Percentiles rank a stretch among this genome's conserved stretches.
Evolutionary conservation across 2,113 vertebrate genomes (phyloP).

Genomic region (Machaerirhynchus nigripectus): DNA sequence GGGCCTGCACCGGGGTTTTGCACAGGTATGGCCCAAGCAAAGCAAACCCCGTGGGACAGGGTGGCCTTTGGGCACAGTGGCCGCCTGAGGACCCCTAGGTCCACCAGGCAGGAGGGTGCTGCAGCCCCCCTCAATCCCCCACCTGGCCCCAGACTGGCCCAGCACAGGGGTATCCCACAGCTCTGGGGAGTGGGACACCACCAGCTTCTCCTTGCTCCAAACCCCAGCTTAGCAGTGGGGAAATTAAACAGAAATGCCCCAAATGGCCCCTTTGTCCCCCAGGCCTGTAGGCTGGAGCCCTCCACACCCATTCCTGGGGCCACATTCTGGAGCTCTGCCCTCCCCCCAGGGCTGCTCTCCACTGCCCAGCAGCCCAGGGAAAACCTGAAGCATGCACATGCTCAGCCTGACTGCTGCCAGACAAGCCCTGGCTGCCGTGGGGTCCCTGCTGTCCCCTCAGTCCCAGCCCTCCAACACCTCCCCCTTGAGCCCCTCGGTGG

Average conservation of each 20-base stretch:
- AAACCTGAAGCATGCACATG: fast-evolving
- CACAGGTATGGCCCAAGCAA: not conserved
- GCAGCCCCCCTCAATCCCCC: fast-evolving
- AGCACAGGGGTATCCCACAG: not conserved
- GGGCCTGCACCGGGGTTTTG: not conserved
- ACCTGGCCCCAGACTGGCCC: not conserved
- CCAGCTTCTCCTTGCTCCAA: not conserved
- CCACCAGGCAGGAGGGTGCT: not conserved
- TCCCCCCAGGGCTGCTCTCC: not conserved
- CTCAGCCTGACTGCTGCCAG: not conserved
- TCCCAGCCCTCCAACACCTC: not conserved
- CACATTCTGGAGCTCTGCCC: not conserved
- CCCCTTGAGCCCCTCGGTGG: fast-evolving
- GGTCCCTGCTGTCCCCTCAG: not conserved
- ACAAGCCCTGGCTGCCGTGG: fast-evolving
- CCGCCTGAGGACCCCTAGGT: not conserved
- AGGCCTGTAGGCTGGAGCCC: not conserved
- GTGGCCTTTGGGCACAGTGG: not conserved
- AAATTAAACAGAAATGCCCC: not conserved
- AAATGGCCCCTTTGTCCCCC: not conserved
- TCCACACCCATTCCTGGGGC: not conserved
- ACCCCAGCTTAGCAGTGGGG: not conserved
- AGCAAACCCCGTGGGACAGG: not conserved
- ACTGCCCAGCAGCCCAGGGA: not conserved
- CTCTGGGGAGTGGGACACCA: not conserved